phyloP scores from a whole-genome alignment of 2,113 vertebrate species.

The Bothrops jararaca region DNA sequence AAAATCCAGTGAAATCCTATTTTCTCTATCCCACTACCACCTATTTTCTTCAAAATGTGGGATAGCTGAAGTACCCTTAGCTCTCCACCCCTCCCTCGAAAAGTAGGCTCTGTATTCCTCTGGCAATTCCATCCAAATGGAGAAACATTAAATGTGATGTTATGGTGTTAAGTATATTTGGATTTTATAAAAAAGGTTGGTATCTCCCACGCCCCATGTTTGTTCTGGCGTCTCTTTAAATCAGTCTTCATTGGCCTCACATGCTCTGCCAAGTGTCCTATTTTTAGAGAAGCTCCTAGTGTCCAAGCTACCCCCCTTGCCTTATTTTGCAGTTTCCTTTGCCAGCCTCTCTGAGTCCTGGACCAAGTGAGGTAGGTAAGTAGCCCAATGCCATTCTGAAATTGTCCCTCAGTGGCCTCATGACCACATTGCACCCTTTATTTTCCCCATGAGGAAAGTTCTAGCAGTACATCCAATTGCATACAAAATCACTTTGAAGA shows the following conservation, averaged over 20 bases:
- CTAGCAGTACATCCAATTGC: not conserved
- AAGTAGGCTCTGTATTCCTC: not conserved
- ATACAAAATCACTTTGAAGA: not conserved
- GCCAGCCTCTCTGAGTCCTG: not conserved
- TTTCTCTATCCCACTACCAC: not conserved
- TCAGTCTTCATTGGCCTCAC: not conserved
- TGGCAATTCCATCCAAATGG: not conserved
- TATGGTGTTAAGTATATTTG: not conserved
- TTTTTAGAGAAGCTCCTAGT: constrained; percentile 32
- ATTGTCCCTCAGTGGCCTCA: not conserved
- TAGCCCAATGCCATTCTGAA: not conserved
- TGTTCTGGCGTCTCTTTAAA: constrained; percentile 22
- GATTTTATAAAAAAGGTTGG: not conserved
- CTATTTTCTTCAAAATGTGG: not conserved
- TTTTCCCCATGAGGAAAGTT: not conserved
- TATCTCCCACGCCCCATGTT: not conserved
- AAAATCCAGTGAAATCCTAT: not conserved
- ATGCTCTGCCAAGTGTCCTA: constrained; percentile 21
- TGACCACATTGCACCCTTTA: not conserved
- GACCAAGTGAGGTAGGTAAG: not conserved
- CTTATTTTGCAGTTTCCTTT: constrained; percentile 28
- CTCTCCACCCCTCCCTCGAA: not conserved
- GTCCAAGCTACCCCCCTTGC: not conserved
- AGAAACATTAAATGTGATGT: not conserved
- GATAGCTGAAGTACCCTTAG: not conserved